Base-by-base conservation (phyloP, 2,888 invertebrate species). In the Tenthredo notha region DNA sequence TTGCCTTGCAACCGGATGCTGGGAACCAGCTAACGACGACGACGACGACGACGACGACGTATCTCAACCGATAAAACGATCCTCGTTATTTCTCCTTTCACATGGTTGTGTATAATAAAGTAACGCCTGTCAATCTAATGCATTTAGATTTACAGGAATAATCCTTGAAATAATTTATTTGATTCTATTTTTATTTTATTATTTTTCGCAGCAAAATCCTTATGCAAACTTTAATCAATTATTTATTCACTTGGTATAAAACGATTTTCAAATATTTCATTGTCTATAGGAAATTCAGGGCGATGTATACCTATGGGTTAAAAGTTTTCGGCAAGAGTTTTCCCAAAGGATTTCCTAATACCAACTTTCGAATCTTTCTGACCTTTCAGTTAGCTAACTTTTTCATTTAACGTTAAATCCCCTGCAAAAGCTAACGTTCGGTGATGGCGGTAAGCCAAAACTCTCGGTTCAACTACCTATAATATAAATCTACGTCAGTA, bases 1-100 rank as follows among this genome's bases (percentile, higher is more conserved):
- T 74, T 43, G 72, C 72, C 72, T 74, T 74, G 72, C 72, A 74
- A 74, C 72, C 72, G 72, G 72, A 74, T 74, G 72, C 72, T 74
- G 43, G 9, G n/a, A 43, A 21, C 72, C 40, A 15, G 40, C 72
- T 74, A 74, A 74, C 72, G 72, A 74, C 72, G 37, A 70, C 33
- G 70, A 37, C 72, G 21, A n/a, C n/a, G n/a, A n/a, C n/a, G n/a
- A n/a, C n/a, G n/a, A n/a, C n/a, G 37, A 37, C 72, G 21, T 74
- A 29, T 67, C 29, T 67, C 67, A 33, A 33, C 15, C 67, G 67
- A 67, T 67, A 67, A 67, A 67, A 67, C 33, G 67, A 33, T 67
- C 33, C 67, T 67, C 67, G 67, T 67, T 67, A 67, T 67, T 67
- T 67, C 67, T 67, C 7, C 33, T 67, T 12, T 67, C 67, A 33